These are phyloP conservation scores for Beaufortia kweichowensis DNA, from an alignment of 2,113 vertebrate genomes.

Conservation along the genomic window DNA sequence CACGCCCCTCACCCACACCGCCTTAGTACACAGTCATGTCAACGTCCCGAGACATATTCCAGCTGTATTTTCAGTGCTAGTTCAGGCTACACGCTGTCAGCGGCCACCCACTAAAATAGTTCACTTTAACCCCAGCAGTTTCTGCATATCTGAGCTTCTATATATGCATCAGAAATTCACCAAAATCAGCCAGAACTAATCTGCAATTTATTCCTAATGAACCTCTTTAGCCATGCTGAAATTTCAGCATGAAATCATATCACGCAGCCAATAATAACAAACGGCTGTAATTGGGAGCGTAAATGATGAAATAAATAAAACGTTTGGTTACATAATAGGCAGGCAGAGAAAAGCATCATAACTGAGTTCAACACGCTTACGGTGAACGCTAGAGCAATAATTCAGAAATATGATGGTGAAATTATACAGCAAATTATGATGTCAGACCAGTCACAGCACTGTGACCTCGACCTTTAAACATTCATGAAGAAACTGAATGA, in stretches of 20 bases:
- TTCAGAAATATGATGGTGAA: conserved; percentile 1
- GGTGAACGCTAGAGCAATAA: conserved; percentile 2
- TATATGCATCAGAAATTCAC: not conserved
- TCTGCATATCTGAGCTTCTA: not conserved
- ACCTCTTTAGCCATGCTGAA: not conserved
- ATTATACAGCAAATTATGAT: conserved; percentile 3
- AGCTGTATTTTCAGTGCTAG: not conserved
- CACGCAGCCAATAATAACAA: conserved; percentile 36
- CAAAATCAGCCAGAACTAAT: conserved; percentile 2
- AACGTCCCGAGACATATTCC: not conserved
- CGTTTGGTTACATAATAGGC: not conserved
- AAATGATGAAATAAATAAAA: conserved; percentile 22
- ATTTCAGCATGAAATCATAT: conserved; percentile 25
- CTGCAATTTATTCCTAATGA: not conserved
- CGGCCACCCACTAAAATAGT: not conserved
- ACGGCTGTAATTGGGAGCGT: conserved; percentile 13
- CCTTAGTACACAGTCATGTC: not conserved
- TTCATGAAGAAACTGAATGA: not conserved
- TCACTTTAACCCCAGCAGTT: not conserved
- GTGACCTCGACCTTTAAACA: conserved; percentile 11
- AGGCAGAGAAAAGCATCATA: not conserved
- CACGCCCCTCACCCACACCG: not conserved
- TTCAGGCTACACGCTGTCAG: not conserved
- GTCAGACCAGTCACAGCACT: not conserved
- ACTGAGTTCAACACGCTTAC: not conserved